Base-by-base conservation (phyloP, 2,888 invertebrate species). In the Zaprionus obscuricornis region DNA sequence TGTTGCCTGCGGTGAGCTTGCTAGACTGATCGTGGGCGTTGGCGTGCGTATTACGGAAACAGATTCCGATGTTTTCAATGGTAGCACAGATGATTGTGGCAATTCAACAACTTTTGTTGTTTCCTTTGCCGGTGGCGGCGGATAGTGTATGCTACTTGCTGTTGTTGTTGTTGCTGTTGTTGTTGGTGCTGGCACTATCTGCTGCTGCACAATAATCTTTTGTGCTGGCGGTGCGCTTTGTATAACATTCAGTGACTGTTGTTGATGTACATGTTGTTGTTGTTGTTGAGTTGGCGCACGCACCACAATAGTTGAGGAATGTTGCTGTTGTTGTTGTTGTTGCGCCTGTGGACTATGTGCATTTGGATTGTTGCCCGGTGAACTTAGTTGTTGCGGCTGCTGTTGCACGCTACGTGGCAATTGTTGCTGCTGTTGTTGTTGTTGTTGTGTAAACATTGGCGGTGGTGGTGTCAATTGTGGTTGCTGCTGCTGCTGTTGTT, bases 191-290 rank as follows among this genome's bases (percentile, higher is more conserved):
- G 71, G 47, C 33, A 87, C 74, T 51, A 87, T 79, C 36, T 87
- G 88, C 42, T 87, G 88, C 22, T 83, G 85, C 16, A 85, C 86
- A 58, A 87, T 75, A 16, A 85, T 66, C 46, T 83, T 82, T 42
- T 74, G 84, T 6, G 77, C 43, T 13, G 84, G 74, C 6, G 88
- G 84, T 1, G 88, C 77, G 83, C 76, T 72, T 75, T 89, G 69
- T 85, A 90, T 62, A 59, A 88, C 77, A 82, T 88, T 71, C 66
- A 65, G 70, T 6, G 67, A 33, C 13, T 50, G 58, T 14, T 68
- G 81, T 4, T 73, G 74, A 3, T 55, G 71, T 8, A 33, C 55
- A 0, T 58, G 66, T 4, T 66, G 73, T 11, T 81, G 81, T 2
- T 71, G 77, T 8, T 81, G 82, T 29, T 62, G 17, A 29, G 34